Base-by-base conservation (phyloP, 2,113 vertebrate species). In the Chloebia gouldiae region DNA sequence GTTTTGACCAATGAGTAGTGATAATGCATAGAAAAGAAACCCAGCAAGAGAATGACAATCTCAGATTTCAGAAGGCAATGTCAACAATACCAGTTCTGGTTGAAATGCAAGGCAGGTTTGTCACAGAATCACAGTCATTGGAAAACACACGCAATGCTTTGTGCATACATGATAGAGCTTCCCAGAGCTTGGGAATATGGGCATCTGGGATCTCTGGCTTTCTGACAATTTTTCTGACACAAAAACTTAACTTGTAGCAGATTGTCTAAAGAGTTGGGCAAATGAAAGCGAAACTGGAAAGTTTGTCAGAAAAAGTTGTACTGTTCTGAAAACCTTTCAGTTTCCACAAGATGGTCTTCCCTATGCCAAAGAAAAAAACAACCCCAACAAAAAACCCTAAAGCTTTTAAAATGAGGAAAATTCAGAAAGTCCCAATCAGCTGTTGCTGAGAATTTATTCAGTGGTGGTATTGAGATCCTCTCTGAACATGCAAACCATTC, bases 221-320 rank as follows among this genome's bases (percentile, higher is more conserved):
- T 42, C 27, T 68, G 39, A 63, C 5, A 51, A 4, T 24, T 9
- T 24, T 86, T n/a, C 17, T 28, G 37, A 39, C 3, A 23, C 1
- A 3, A 63, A 81, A 87, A 4, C 13, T 31, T 40, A 73, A 44
- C 3, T 76, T 0, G 0, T 50, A 66, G 23, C 4, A 42, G 10
- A 30, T 70, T 0, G 0, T 33, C 16, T 22, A 11, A 88, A 76
- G 39, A 56, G 4, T 6, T 42, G 8, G 8, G 10, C 21, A 57
- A 86, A 70, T 10, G 7, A 45, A 84, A 50, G 5, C 1, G 28
- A 82, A 90, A 22, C 7, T 4, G 23, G 18, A n/a, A 65, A 35
- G 1, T n/a, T 42, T 73, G 2, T 57, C n/a, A 53, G 35, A 75
- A 14, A 24, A 79, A 14, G 4, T 15, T 61, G 4, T 18, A 35